phyloP scores from a whole-genome alignment of 2,797 vertebrate genomes.

The Pipistrellus pipistrellus region DNA sequence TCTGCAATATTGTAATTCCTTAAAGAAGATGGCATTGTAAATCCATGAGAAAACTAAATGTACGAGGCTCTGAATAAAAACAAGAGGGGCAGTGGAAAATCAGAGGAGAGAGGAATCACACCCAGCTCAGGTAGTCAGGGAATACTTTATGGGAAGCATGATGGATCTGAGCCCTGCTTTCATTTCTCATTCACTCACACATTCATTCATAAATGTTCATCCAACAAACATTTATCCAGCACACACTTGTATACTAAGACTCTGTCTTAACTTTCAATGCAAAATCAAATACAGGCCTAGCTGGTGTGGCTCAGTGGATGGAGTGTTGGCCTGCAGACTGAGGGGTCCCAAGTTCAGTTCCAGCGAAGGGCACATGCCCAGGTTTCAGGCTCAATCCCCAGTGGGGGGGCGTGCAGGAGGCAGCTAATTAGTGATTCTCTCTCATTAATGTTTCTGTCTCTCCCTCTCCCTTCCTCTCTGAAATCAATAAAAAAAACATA shows the following conservation, averaged over 20 bases:
- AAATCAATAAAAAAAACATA: no score
- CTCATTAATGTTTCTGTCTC: no score
- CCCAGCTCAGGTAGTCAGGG: background rate
- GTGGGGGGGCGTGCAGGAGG: no score
- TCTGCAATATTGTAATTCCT: background rate
- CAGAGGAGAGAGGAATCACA: background rate
- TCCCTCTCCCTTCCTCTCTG: no score
- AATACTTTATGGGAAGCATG: background rate
- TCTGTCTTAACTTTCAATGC: conserved; percentile 32
- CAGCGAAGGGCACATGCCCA: no score
- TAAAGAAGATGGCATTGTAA: background rate
- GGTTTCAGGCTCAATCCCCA: no score
- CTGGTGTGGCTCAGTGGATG: no score
- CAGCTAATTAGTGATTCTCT: no score
- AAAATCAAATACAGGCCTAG: conserved; percentile 55
- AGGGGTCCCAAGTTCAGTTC: no score
- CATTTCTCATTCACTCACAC: background rate
- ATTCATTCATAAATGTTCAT: background rate
- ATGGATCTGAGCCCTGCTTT: background rate
- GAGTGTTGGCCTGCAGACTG: no score
- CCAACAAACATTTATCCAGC: background rate
- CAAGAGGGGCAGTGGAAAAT: background rate
- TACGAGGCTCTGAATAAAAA: background rate
- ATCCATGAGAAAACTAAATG: background rate
- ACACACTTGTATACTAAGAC: background rate